Percentiles rank a stretch among this genome's conserved stretches.
These are phyloP conservation scores for Apamea epomidion DNA, from an alignment of 2,888 invertebrate species.

Conservation along the genomic window DNA sequence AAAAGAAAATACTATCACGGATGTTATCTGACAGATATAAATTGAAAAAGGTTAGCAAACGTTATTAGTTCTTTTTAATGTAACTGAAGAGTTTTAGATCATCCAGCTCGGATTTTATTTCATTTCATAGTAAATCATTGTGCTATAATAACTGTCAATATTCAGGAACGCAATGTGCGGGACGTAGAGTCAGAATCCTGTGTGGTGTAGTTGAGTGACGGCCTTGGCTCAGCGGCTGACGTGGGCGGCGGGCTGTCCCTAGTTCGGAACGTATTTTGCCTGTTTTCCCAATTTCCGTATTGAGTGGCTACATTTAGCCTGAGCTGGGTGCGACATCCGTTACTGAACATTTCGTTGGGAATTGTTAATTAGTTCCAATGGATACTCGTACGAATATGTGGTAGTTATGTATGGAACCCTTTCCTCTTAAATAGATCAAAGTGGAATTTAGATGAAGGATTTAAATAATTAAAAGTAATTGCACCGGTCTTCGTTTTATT, in stretches of 20 bases:
- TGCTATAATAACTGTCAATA: constrained; percentile 1
- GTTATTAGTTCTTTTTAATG: background rate
- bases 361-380: constrained; percentile 43
- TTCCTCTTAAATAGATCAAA: background rate
- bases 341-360: constrained; percentile 66
- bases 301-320: constrained; percentile 75
- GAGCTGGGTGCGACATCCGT: constrained; percentile 68
- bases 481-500: background rate
- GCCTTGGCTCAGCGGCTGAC: constrained; percentile 24
- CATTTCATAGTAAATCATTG: background rate
- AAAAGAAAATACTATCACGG: constrained; percentile 19
- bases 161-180: background rate
- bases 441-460: background rate
- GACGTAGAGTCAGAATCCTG: constrained; percentile 18
- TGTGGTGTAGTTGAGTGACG: constrained; percentile 30
- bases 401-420: too few relatives aligned
- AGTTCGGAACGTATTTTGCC: constrained; percentile 59
- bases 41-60: background rate
- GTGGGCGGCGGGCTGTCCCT: constrained; percentile 19
- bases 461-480: background rate
- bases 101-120: background rate
- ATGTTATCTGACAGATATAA: constrained; percentile 11
- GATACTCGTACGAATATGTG: background rate
- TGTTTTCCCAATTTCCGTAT: constrained; percentile 76
- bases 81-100: background rate